These are phyloP conservation scores for Symphodus melops DNA, from an alignment of 2,113 vertebrate genomes.

Conservation along the genomic window DNA sequence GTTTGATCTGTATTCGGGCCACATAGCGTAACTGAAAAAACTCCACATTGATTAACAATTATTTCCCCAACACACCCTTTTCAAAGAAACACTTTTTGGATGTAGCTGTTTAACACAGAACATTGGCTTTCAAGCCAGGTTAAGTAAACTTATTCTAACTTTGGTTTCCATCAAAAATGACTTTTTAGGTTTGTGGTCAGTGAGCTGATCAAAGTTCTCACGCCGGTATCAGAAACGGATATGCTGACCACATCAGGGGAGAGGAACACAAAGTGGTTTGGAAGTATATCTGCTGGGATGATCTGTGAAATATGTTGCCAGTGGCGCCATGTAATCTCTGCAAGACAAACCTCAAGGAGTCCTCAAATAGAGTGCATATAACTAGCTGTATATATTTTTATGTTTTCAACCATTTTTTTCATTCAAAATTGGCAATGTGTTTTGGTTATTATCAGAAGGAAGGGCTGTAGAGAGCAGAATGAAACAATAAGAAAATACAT, in stretches of 20 bases:
- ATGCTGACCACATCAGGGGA: conserved; percentile 64
- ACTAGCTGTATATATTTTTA: neutral
- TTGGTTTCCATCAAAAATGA: conserved; percentile 61
- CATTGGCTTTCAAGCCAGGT: conserved; percentile 53
- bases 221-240: conserved; percentile 64
- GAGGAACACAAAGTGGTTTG: conserved; percentile 50
- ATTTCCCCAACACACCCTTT: conserved; percentile 33
- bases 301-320: conserved; percentile 62
- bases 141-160: conserved; percentile 58
- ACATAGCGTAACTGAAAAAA: conserved; percentile 54
- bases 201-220: conserved; percentile 70
- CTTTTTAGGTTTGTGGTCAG: conserved; percentile 66
- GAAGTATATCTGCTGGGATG: conserved; percentile 51
- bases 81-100: conserved; percentile 36
- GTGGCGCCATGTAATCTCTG: conserved; percentile 53
- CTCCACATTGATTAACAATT: conserved; percentile 53
- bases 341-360: conserved; percentile 27
- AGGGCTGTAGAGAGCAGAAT: neutral
- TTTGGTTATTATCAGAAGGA: neutral
- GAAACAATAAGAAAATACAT: neutral
- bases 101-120: conserved; percentile 18
- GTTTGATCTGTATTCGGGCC: conserved; percentile 28
- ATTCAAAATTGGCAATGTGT: neutral
- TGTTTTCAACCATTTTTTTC: neutral
- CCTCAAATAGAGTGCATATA: conserved; percentile 35